These are phyloP conservation scores for Scelioninae gen. 2 DNA, from an alignment of 2,888 invertebrate species.

Conservation along the genomic window DNA sequence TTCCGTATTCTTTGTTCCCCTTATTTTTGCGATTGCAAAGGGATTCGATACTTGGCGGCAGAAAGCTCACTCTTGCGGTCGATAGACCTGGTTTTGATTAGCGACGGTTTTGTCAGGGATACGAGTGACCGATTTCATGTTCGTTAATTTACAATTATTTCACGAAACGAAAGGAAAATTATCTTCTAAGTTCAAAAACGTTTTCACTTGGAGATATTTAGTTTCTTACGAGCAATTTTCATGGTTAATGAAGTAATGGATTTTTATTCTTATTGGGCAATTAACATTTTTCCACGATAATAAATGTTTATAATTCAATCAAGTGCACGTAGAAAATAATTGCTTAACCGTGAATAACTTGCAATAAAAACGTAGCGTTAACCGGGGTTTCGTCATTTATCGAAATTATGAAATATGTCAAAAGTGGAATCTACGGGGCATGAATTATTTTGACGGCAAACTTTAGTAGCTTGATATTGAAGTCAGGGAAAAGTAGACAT, in stretches of 20 bases:
- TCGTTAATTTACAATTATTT: no score
- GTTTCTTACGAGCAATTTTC: background rate
- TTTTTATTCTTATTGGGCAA: background rate
- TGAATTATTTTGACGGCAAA: constrained; percentile 22
- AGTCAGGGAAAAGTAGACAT: no score
- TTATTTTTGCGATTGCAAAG: no score
- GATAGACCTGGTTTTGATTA: no score
- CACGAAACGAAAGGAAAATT: no score
- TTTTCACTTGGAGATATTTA: background rate
- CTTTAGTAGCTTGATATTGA: constrained; percentile 6
- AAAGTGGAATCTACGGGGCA: constrained; percentile 1
- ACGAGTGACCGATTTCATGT: no score
- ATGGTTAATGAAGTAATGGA: background rate
- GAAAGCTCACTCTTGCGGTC: no score
- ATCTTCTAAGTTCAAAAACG: no score
- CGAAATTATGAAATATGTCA: constrained; percentile 32
- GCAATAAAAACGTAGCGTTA: constrained; percentile 23
- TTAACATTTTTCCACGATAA: constrained; percentile 14
- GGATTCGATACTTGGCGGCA: no score
- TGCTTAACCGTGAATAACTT: constrained; percentile 1
- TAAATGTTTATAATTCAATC: background rate
- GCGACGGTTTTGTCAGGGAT: no score
- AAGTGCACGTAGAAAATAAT: background rate
- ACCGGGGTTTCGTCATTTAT: constrained; percentile 15
- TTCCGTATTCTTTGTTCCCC: no score